Conservation (phyloP, 2,113 vertebrate species). For the Fukomys damarensis region DNA sequence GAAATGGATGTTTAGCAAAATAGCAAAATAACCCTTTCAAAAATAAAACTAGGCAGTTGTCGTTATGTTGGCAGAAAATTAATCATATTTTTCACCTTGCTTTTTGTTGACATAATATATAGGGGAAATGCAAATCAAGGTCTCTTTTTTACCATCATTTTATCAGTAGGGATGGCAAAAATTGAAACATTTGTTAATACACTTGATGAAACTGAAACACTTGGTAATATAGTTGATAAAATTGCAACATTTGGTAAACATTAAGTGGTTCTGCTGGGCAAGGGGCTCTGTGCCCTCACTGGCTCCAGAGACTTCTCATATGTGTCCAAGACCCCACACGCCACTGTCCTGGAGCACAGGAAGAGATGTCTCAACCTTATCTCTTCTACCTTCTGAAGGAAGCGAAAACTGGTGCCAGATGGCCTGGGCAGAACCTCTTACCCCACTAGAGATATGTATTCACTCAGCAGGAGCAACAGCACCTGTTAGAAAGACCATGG, state of each 20-base stretch:
- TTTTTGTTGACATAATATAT: not conserved
- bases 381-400: not conserved
- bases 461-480: not conserved
- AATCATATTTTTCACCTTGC: not conserved
- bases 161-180: not conserved
- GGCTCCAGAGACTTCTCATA: not conserved
- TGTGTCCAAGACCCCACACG: not conserved
- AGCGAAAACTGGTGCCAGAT: not conserved
- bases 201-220: not conserved
- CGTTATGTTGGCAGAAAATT: not conserved
- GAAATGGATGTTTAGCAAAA: not conserved
- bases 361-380: fast-evolving
- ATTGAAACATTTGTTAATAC: not conserved
- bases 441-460: not conserved
- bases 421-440: not conserved
- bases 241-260: not conserved
- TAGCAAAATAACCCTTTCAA: not conserved
- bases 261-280: not conserved
- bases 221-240: not conserved
- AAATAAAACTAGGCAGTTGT: not conserved
- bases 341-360: not conserved
- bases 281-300: not conserved
- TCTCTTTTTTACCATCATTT: not conserved
- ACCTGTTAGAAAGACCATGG: not conserved
- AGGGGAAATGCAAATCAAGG: not conserved